Base-by-base conservation (phyloP, 2,113 vertebrate species). In the Nanorana parkeri region DNA sequence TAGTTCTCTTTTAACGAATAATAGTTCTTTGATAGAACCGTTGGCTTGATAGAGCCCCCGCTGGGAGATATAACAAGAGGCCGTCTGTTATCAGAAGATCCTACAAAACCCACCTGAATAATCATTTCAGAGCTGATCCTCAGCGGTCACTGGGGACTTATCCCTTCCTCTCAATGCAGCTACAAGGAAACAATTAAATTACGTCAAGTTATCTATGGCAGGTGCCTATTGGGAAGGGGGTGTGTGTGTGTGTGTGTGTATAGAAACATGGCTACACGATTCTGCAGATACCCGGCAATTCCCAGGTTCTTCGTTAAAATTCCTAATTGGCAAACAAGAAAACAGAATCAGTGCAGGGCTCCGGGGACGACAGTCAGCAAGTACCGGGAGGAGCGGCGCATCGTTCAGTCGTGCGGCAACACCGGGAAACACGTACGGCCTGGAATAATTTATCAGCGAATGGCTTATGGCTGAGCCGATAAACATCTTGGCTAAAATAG, bases 331-430 rank as follows among this genome's bases (percentile, higher is more conserved):
- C 78, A 47, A 28, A 67, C 54, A 51, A 58, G 26, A 80, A 80
- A 80, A 51, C 66, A 61, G 55, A 80, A 80, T 79, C 52, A 68
- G 77, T 41, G 58, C 65, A 79, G 32, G 77, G 41, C 77, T 68
- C 52, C 60, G 66, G 77, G 77, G 77, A 79, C n/a, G 51, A 54
- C 3, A 78, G 60, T 24, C 60, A 65, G 51, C 29, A 23, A 55
- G 77, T 79, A 79, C 58, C 51, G 58, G n/a, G 54, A 80, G 78
- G 66, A 80, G 32, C 5, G 66, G n/a, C 32, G 69, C 67, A 26
- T 61, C 32, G 21, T 60, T 60, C 52, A 17, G 66, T 69, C 54
- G 55, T 28, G 23, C 77, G 36, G 77, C 51, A 79, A 79, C 64
- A 36, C 6, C 19, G 24, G 32, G 66, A 67, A 69, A 47, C 77